A percentile compares a stretch with the other conserved stretches of the same genome.
phyloP scores from a whole-genome alignment of 1,140 invertebrate genomes.

The Drosophila azteca region DNA sequence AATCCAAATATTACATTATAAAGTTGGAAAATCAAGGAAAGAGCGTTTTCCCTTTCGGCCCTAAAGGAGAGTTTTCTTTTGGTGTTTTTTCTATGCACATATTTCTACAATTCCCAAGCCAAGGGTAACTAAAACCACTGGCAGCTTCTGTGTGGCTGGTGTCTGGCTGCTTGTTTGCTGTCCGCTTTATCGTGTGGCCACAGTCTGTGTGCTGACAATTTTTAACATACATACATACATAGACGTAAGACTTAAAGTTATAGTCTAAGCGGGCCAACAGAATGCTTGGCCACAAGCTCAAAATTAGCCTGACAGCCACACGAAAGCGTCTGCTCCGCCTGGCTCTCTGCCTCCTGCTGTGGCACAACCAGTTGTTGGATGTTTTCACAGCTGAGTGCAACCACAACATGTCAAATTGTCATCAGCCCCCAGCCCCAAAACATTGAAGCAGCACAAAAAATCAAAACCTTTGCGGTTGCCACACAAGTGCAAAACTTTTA shows the following conservation, averaged over 20 bases:
- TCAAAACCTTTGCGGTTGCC: background rate
- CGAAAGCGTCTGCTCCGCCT: background rate
- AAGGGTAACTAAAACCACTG: constrained; percentile 29
- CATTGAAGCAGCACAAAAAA: constrained; percentile 2
- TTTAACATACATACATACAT: no score
- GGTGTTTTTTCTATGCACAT: no score
- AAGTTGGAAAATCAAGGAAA: no score
- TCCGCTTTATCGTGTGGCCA: constrained; percentile 52
- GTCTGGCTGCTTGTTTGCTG: constrained; percentile 22
- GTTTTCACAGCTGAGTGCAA: constrained; percentile 14
- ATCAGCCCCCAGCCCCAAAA: constrained; percentile 9
- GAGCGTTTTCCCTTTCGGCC: no score
- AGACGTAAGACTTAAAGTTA: constrained; percentile 12
- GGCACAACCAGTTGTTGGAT: constrained; percentile 17
- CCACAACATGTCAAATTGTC: constrained; percentile 29
- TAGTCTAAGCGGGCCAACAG: constrained; percentile 3
- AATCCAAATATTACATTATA: no score
- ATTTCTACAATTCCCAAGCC: constrained; percentile 6
- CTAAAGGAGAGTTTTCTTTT: constrained; percentile 25
- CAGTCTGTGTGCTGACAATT: constrained; percentile 45
- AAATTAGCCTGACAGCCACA: constrained; percentile 49
- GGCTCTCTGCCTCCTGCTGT: constrained; percentile 9
- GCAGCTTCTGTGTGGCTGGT: constrained; percentile 27
- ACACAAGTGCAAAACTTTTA: background rate
- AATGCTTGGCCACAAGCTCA: constrained; percentile 22